These are phyloP conservation scores for Theristicus caerulescens DNA, from an alignment of 2,113 vertebrate genomes.

Conservation along the genomic window DNA sequence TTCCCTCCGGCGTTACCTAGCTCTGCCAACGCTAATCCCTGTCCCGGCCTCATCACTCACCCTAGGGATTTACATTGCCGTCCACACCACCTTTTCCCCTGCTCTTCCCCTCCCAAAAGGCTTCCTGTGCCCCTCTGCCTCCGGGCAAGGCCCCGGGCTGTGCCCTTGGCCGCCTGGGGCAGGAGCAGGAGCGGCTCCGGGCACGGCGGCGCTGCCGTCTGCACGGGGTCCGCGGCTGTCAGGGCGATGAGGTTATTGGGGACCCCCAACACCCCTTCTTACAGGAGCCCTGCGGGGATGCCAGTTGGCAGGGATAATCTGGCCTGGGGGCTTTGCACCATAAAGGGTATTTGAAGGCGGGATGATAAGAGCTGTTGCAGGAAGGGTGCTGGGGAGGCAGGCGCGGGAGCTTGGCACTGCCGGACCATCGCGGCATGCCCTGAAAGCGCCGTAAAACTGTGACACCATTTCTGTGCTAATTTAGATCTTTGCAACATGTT, in stretches of 20 bases:
- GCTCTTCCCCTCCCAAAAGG: neutral
- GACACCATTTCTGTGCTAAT: neutral
- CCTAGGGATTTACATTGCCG: neutral
- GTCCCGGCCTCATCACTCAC: neutral
- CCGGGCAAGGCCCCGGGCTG: neutral
- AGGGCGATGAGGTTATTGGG: accelerated
- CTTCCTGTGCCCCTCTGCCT: neutral
- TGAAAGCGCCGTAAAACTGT: neutral
- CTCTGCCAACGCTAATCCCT: neutral
- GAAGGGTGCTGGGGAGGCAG: neutral
- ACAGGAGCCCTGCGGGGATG: neutral
- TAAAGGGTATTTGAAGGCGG: neutral
- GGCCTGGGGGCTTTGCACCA: neutral
- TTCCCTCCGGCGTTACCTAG: accelerated
- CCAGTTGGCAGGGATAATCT: neutral
- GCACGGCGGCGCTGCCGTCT: accelerated
- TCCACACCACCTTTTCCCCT: neutral
- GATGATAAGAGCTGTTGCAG: neutral
- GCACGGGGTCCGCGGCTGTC: accelerated
- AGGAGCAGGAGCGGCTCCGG: neutral
- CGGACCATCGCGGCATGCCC: neutral
- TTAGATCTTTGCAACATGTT: neutral
- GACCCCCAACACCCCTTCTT: neutral
- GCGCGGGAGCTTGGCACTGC: accelerated
- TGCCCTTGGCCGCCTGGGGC: neutral